Conservation (phyloP, 2,113 vertebrate genomes). For the Tylochromis polylepis region DNA sequence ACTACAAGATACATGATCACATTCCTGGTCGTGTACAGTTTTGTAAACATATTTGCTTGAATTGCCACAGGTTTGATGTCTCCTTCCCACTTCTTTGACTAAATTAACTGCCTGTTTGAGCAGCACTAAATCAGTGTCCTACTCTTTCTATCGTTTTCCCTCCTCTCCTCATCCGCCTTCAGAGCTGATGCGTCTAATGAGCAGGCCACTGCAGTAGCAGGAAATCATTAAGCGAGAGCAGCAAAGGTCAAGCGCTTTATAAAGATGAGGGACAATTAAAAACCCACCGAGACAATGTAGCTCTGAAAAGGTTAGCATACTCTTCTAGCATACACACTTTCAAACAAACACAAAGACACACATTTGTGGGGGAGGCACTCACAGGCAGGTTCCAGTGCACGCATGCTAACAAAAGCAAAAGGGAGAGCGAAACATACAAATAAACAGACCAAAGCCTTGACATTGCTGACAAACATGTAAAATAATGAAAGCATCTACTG, state of each 20-base stretch:
- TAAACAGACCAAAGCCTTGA: neutral
- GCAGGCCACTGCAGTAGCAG: constrained; percentile 28
- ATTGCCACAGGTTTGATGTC: constrained; percentile 39
- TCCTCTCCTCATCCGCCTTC: neutral
- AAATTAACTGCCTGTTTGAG: constrained; percentile 25
- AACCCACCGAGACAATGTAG: constrained; percentile 38
- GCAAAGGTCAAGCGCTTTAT: constrained; percentile 62
- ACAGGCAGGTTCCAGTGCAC: neutral
- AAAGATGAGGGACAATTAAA: constrained; percentile 58
- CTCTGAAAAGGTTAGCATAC: constrained; percentile 44
- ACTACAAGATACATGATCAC: neutral
- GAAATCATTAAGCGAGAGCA: constrained; percentile 58
- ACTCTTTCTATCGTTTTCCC: neutral
- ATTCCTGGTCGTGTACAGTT: neutral
- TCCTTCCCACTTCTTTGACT: constrained; percentile 33
- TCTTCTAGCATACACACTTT: neutral
- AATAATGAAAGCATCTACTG: neutral
- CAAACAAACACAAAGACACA: neutral
- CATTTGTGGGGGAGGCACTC: neutral
- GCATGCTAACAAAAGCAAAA: neutral
- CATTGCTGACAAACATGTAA: neutral
- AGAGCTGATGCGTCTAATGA: constrained; percentile 31
- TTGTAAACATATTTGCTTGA: constrained; percentile 24
- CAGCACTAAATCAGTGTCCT: neutral
- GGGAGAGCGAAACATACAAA: neutral